Conservation (phyloP, 2,113 vertebrate species). For the Microcebus tavaratra region DNA sequence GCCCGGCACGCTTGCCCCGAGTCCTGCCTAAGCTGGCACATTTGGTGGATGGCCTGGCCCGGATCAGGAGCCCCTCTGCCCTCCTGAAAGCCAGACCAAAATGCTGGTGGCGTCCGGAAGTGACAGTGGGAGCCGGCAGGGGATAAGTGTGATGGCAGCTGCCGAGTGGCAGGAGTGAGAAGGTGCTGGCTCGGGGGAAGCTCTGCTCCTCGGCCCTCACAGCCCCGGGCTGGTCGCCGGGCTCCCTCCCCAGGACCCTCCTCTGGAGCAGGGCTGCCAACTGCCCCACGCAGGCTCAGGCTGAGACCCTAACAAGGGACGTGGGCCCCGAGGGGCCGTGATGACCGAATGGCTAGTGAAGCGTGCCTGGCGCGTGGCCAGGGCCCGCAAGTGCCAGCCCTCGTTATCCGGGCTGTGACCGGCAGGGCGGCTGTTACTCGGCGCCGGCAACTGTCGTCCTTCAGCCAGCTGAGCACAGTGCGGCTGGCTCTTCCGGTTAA, state of each 20-base stretch:
- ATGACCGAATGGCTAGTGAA: background rate
- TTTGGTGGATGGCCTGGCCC: background rate
- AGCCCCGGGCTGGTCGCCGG: background rate
- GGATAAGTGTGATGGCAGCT: background rate
- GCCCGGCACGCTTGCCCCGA: rapidly evolving
- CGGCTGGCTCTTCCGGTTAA: background rate
- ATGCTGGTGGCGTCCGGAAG: background rate
- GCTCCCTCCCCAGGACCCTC: background rate
- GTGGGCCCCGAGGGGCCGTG: rapidly evolving
- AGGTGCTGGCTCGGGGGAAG: background rate
- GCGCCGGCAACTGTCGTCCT: background rate
- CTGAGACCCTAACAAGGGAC: background rate
- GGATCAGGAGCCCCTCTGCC: background rate
- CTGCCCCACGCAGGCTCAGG: too few relatives aligned
- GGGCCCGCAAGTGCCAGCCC: background rate
- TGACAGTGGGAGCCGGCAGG: background rate
- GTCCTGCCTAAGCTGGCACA: background rate
- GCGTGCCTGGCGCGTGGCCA: background rate
- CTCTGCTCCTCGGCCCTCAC: background rate
- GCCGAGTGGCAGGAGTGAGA: background rate
- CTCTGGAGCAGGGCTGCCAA: background rate
- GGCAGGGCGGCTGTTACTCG: background rate
- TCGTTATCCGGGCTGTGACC: too few relatives aligned
- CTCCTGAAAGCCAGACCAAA: background rate
- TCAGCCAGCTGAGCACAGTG: background rate